Base-by-base conservation (phyloP, 1,140 invertebrate genomes). In the Drosophila rufa region DNA sequence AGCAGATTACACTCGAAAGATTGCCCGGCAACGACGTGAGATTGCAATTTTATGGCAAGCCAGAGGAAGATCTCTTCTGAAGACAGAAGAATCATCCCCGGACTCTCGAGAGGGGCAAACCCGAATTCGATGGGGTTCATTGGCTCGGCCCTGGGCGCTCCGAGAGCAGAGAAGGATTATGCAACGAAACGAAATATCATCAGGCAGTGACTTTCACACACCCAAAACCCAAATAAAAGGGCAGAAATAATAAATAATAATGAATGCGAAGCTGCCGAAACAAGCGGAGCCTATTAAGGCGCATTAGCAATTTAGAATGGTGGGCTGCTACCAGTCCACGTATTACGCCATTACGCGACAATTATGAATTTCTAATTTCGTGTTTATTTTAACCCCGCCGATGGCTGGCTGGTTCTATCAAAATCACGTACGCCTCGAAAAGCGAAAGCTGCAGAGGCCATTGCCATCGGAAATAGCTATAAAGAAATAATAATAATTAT, bases 331-430 rank as follows among this genome's bases (percentile, higher is more conserved):
- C 79, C 67, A 58, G 51, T 73, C 38, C 51, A 68, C 55, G 62
- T 79, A 79, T 53, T 55, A 47, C 42, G n/a, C 40, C 70, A 79
- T 85, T 85, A 85, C 80, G 80, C 80, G 68, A 75, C 85, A 89
- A 89, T 89, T 89, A 89, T 89, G 84, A 89, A 89, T 89, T 89
- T 89, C 84, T 81, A 90, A 89, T 87, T 78, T 75, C 45, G 80
- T 70, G 84, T 66, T 70, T 69, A 77, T 66, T 73, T 33, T 17
- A 64, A 17, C 33, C n/a, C 60, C 65, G 2, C 4, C 33, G 9
- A 33, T 33, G 33, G 33, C 33, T 9, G 33, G 33, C 45, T 19
- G 22, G 69, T 89, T 84, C 80, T 84, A 75, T 89, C 58, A 45
- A 77, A 74, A 78, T 83, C 85, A 89, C 85, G 85, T 89, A 89